These are phyloP conservation scores for Lipotes vexillifer DNA, from an alignment of 2,113 vertebrate species.

Conservation along the genomic window DNA sequence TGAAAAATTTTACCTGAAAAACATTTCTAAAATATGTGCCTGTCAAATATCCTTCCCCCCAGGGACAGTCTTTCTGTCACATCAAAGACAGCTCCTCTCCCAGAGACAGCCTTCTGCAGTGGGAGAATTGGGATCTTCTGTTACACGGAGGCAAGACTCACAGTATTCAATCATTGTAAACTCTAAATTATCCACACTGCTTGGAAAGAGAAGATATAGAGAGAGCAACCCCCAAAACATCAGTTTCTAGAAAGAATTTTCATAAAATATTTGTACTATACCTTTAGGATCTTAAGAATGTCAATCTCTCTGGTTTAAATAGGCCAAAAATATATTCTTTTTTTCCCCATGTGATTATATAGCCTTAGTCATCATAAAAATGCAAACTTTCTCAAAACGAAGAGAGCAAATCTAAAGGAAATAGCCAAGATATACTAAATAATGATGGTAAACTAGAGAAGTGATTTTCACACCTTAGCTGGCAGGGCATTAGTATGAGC, in stretches of 20 bases:
- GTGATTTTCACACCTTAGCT: neutral
- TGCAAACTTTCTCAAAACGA: neutral
- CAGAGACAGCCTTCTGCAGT: neutral
- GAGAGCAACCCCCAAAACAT: neutral
- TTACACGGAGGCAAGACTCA: neutral
- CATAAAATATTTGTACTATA: neutral
- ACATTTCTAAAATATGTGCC: slow-evolving; percentile 54
- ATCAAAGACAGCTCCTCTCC: slow-evolving; percentile 48
- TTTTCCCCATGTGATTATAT: neutral
- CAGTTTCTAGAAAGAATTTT: neutral
- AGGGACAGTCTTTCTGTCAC: neutral
- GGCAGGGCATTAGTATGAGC: neutral
- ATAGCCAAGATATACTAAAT: neutral
- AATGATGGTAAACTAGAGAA: neutral
- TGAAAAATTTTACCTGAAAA: slow-evolving; percentile 67
- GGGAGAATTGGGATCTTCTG: neutral
- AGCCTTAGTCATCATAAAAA: neutral
- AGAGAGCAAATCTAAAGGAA: neutral
- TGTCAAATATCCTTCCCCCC: slow-evolving; percentile 10
- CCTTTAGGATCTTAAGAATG: neutral
- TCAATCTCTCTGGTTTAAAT: neutral
- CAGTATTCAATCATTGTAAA: neutral
- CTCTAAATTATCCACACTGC: neutral
- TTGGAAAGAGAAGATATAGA: neutral
- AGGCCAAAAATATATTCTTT: neutral